phyloP scores from a whole-genome alignment of 23 tunicate species.

The Botrylloides violaceus region DNA sequence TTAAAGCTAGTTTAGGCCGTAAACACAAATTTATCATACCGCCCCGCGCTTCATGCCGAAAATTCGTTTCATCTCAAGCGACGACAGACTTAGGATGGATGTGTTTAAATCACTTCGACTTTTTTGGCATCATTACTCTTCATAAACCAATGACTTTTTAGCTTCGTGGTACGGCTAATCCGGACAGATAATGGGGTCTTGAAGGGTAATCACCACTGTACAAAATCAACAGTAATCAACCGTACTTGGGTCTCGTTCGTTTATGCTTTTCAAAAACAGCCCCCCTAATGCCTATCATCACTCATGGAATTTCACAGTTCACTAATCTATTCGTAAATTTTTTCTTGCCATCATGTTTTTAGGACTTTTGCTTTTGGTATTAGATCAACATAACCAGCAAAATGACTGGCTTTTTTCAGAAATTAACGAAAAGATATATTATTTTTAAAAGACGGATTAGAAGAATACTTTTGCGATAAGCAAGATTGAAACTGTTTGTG shows the following conservation, averaged over 20 bases:
- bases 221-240: constrained; percentile 27
- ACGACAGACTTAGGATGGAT: constrained; percentile 19
- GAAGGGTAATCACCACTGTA: constrained; percentile 20
- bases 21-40: constrained; percentile 23
- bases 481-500: constrained; percentile 1
- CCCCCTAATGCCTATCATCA: background rate
- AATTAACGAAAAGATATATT: background rate
- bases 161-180: constrained; percentile 19
- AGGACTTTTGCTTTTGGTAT: background rate
- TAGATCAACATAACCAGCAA: background rate
- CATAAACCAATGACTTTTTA: constrained; percentile 10
- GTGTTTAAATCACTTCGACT: constrained; percentile 4
- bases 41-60: constrained; percentile 14
- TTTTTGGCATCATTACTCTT: constrained; percentile 13
- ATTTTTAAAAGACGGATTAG: background rate
- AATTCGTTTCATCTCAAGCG: constrained; percentile 21
- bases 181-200: constrained; percentile 29
- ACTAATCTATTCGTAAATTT: background rate
- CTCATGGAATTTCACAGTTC: background rate
- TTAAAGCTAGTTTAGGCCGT: constrained; percentile 2
- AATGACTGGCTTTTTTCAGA: background rate
- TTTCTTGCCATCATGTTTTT: background rate
- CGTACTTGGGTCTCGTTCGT: background rate
- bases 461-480: background rate
- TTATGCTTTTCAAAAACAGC: background rate